Evolutionary conservation across 1,140 invertebrate genomes (phyloP).

Genomic region (Carcinoscorpius rotundicauda): DNA sequence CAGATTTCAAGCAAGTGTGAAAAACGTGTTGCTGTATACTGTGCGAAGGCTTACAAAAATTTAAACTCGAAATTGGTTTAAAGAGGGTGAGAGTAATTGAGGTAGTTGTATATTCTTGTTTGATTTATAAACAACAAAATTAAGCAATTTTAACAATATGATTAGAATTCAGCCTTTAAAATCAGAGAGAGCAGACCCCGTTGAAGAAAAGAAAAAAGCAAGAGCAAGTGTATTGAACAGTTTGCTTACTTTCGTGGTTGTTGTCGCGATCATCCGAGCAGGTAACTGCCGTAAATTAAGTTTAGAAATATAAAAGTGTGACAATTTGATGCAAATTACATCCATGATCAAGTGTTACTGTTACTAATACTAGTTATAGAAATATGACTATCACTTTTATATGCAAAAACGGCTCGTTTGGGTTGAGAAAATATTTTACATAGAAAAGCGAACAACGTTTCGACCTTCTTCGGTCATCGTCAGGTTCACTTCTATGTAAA

Average conservation of each 20-base stretch:
- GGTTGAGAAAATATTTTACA: too few relatives aligned
- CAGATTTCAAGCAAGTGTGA: too few relatives aligned
- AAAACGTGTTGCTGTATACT: too few relatives aligned
- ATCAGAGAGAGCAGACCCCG: constrained; percentile 17
- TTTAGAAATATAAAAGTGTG: constrained; percentile 42
- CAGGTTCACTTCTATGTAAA: too few relatives aligned
- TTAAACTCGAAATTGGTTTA: too few relatives aligned
- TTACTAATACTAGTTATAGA: not conserved
- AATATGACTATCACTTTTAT: not conserved
- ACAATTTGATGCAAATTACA: constrained; percentile 48
- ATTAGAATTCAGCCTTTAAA: constrained; percentile 13
- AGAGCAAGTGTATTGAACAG: constrained; percentile 8
- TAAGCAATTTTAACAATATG: constrained; percentile 6
- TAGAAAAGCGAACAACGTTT: too few relatives aligned
- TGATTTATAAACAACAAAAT: too few relatives aligned
- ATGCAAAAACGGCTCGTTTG: too few relatives aligned
- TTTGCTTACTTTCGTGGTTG: constrained; percentile 5
- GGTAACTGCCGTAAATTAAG: constrained; percentile 10
- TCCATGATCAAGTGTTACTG: constrained; percentile 34
- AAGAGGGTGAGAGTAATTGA: too few relatives aligned
- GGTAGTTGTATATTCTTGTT: too few relatives aligned
- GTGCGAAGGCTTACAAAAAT: too few relatives aligned
- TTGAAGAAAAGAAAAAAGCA: constrained; percentile 19
- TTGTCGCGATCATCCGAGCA: constrained; percentile 15
- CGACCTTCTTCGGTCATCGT: too few relatives aligned